These are phyloP conservation scores for Aporophyla lueneburgensis DNA, from an alignment of 2,888 invertebrate species.

Conservation along the genomic window DNA sequence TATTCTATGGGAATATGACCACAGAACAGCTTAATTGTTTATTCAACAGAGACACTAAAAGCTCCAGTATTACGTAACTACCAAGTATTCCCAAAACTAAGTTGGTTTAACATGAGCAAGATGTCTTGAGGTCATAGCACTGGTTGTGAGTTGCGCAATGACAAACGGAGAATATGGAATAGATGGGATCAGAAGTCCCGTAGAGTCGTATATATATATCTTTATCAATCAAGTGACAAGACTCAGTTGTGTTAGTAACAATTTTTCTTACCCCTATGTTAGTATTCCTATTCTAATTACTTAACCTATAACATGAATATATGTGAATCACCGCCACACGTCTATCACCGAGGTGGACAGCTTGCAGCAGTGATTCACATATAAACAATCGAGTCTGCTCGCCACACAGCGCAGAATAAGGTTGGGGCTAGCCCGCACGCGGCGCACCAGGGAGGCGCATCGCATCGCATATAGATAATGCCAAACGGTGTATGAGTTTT, in stretches of 20 bases:
- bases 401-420: no score
- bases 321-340: no score
- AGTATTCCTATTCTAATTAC: no score
- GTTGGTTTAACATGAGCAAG: constrained; percentile 49
- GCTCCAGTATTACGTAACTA: constrained; percentile 44
- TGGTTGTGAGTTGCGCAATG: constrained; percentile 56
- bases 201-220: constrained; percentile 4
- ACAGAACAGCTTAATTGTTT: constrained; percentile 16
- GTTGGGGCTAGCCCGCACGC: no score
- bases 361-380: no score
- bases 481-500: neutral
- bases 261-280: no score
- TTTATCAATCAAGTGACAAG: no score
- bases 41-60: constrained; percentile 40
- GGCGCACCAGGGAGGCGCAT: no score
- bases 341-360: no score
- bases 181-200: constrained; percentile 37
- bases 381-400: no score
- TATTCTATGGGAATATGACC: constrained; percentile 29
- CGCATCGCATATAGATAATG: constrained; percentile 3
- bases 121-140: constrained; percentile 62
- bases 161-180: constrained; percentile 22
- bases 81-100: constrained; percentile 54
- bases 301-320: no score
- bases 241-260: no score